phyloP scores from a whole-genome alignment of 2,113 vertebrate genomes.

The Dasypus novemcinctus region DNA sequence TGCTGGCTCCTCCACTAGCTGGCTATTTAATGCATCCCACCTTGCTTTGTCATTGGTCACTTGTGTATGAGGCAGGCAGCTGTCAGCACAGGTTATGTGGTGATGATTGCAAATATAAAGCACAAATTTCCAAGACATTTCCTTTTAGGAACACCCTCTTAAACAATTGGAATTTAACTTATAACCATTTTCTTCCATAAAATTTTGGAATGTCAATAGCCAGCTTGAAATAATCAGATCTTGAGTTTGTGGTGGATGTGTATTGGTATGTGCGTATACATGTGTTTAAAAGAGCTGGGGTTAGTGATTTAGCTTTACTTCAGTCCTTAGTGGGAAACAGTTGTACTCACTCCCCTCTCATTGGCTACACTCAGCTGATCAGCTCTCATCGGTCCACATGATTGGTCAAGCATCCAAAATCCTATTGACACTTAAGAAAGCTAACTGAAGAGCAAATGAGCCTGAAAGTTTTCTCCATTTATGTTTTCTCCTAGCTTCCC shows the following conservation, averaged over 20 bases:
- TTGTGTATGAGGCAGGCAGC: neutral
- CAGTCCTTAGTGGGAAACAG: neutral
- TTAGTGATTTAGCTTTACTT: neutral
- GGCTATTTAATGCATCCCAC: neutral
- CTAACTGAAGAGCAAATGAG: neutral
- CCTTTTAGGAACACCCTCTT: neutral
- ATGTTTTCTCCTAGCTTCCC: neutral
- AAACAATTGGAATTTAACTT: neutral
- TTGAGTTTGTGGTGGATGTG: neutral
- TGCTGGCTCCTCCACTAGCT: neutral
- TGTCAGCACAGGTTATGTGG: neutral
- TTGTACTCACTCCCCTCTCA: neutral
- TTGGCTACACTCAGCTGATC: neutral
- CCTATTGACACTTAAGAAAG: constrained; percentile 2
- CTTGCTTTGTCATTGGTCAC: neutral
- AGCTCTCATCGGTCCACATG: neutral
- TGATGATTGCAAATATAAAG: neutral
- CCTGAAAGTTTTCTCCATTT: neutral
- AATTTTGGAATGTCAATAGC: neutral
- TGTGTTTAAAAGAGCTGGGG: neutral
- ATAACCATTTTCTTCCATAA: neutral
- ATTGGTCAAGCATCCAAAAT: neutral
- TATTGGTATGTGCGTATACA: neutral
- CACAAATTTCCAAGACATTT: neutral
- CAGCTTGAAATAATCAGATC: neutral